Evolutionary conservation across 2,888 invertebrate genomes (phyloP).

Genomic region (Zelleria hepariella): DNA sequence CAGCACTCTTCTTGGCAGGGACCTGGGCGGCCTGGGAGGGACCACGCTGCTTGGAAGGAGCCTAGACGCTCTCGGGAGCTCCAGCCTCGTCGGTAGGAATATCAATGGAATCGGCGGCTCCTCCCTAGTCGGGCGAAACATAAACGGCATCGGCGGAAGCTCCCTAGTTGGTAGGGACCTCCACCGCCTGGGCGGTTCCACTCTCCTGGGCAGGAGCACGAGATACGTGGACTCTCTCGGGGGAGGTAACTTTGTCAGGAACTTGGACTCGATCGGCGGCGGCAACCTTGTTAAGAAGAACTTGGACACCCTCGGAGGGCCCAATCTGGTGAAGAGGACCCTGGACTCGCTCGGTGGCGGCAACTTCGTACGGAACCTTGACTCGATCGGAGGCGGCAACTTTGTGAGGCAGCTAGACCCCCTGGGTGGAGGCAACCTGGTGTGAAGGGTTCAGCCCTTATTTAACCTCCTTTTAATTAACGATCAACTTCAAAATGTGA

Average conservation of each 20-base stretch:
- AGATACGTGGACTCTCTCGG: slow-evolving; percentile 55
- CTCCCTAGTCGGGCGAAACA: slow-evolving; percentile 25
- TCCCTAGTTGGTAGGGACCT: slow-evolving; percentile 18
- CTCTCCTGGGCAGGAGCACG: slow-evolving; percentile 20
- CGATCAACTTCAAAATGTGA: background rate
- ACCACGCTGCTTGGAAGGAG: slow-evolving; percentile 20
- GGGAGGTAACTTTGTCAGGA: slow-evolving; percentile 56
- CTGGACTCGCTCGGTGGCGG: slow-evolving; percentile 42
- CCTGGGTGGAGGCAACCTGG: slow-evolving; percentile 39
- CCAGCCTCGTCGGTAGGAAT: slow-evolving; percentile 13
- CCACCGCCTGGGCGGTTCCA: slow-evolving; percentile 7
- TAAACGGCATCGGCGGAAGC: slow-evolving; percentile 21
- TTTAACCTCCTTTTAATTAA: background rate
- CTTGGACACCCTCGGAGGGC: slow-evolving; percentile 41
- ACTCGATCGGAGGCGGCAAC: slow-evolving; percentile 28
- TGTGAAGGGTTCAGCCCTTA: slow-evolving; percentile 23
- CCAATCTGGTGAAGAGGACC: slow-evolving; percentile 22
- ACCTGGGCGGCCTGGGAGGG: slow-evolving; percentile 21
- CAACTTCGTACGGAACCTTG: slow-evolving; percentile 25
- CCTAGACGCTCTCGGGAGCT: slow-evolving; percentile 11
- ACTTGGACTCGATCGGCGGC: slow-evolving; percentile 64
- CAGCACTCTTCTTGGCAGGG: slow-evolving; percentile 23
- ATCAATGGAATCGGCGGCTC: slow-evolving; percentile 24
- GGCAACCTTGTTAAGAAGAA: slow-evolving; percentile 56
- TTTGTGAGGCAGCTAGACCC: slow-evolving; percentile 18